These are phyloP conservation scores for Pelodytes ibericus DNA, from an alignment of 2,797 vertebrate genomes.

Conservation along the genomic window DNA sequence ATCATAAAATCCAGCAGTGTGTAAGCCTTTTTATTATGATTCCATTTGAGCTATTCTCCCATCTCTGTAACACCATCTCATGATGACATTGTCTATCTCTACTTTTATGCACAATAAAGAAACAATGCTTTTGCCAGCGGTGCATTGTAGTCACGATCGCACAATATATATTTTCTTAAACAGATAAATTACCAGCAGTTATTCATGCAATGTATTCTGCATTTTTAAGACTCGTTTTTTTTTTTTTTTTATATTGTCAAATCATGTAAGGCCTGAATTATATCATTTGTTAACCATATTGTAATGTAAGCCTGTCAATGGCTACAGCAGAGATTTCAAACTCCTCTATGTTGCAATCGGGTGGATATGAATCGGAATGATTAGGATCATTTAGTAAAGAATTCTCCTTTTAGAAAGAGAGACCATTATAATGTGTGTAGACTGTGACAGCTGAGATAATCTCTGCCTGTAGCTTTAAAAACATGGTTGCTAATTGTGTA, in stretches of 20 bases:
- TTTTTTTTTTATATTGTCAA: constrained; percentile 75
- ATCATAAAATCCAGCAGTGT: background rate
- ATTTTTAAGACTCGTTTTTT: constrained; percentile 94
- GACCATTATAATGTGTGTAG: constrained; percentile 67
- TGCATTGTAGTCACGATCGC: constrained; percentile 96
- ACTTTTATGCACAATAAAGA: constrained; percentile 69
- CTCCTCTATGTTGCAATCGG: too few species aligned
- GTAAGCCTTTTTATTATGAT: constrained; percentile 18
- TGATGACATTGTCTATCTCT: constrained; percentile 62
- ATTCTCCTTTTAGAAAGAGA: constrained; percentile 72
- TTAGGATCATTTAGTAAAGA: constrained; percentile 72
- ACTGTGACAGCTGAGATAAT: constrained; percentile 70
- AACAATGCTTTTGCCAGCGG: constrained; percentile 85
- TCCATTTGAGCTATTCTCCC: constrained; percentile 16
- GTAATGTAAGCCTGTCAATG: constrained; percentile 70
- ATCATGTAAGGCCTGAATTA: constrained; percentile 75
- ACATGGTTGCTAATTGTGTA: constrained; percentile 77
- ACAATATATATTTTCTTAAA: constrained; percentile 99
- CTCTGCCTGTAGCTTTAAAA: constrained; percentile 76
- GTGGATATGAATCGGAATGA: constrained; percentile 71
- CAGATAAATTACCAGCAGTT: constrained; percentile 87
- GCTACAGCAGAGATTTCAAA: constrained; percentile 70
- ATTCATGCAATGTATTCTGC: constrained; percentile 91
- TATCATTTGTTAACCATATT: constrained; percentile 67
- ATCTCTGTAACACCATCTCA: too few species aligned